Base-by-base conservation (phyloP, 2,888 invertebrate genomes). In the Cephus pygmeus region DNA sequence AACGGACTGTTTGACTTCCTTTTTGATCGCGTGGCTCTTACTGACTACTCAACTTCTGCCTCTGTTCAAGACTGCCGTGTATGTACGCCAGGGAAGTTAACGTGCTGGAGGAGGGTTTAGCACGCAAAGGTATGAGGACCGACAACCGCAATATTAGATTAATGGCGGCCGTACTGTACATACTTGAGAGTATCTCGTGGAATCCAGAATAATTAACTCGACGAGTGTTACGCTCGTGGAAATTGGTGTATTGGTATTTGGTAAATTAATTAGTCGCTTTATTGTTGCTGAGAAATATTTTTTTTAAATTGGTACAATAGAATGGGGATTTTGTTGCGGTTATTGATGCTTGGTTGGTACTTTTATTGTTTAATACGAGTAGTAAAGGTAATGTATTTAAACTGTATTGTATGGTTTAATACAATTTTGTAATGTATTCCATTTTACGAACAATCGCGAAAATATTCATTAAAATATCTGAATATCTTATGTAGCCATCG, bases 101-200 rank as follows among this genome's bases (percentile, higher is more conserved):
- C 71, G 71, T 2, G 31, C 6, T 34, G 35, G 76, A 81, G 82
- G 78, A 79, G 77, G 56, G 34, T 81, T 84, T 81, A 85, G 81
- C 88, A 88, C 87, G 88, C 88, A 81, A 88, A 83, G 81, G 81
- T 83, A 84, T 85, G 88, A 86, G 87, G 83, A 83, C 82, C 78
- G 83, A 83, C 85, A 84, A 88, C 88, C 89, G 86, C 89, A 89
- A 87, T 87, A 87, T 88, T 88, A 85, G 87, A 88, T 88, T 89
- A 88, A 89, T 89, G 87, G 87, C 86, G 83, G 85, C 85, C 85
- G 83, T 85, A 86, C 84, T 86, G 85, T 82, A 31, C 31, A 31
- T 31, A 83, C 82, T 83, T 85, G 82, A 78, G 80, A 56, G 76
- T 78, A 33, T 78, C 77, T 40, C 69, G 15, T 75, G 78, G 76